phyloP scores from a whole-genome alignment of 2,113 vertebrate species.

The Pelmatolapia mariae region DNA sequence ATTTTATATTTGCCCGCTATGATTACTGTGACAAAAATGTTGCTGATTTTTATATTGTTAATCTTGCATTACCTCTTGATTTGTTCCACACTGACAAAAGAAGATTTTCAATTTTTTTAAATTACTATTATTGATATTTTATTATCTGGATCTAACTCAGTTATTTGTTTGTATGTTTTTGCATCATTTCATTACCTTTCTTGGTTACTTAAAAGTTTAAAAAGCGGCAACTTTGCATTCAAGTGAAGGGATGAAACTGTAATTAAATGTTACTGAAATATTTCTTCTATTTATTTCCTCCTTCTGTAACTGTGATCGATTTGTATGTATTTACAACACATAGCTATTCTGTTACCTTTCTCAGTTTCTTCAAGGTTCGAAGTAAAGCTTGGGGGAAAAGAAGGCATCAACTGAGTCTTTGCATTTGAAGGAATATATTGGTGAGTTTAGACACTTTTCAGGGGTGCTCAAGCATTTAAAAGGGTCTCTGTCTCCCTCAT shows the following conservation, averaged over 20 bases:
- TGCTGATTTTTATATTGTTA: not conserved
- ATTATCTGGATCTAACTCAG: not conserved
- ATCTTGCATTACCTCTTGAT: not conserved
- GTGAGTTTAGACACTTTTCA: not conserved
- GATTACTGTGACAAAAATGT: not conserved
- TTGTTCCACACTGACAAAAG: not conserved
- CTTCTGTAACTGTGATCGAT: not conserved
- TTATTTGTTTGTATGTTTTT: not conserved
- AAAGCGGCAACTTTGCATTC: not conserved
- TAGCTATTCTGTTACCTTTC: not conserved
- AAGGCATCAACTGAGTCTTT: not conserved
- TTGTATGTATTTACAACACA: not conserved
- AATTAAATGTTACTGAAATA: not conserved
- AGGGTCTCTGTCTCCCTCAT: fast-evolving
- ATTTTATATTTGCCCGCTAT: not conserved
- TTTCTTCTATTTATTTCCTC: not conserved
- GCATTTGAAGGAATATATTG: not conserved
- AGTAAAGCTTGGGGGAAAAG: not conserved
- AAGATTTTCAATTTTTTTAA: fast-evolving
- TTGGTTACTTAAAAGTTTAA: not conserved
- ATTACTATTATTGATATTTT: not conserved
- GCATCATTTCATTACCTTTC: not conserved
- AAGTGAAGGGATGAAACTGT: not conserved
- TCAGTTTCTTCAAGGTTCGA: not conserved
- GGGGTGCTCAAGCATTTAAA: not conserved